Conservation (phyloP, 1,140 invertebrate genomes). For the Drosophila sturtevanti region DNA sequence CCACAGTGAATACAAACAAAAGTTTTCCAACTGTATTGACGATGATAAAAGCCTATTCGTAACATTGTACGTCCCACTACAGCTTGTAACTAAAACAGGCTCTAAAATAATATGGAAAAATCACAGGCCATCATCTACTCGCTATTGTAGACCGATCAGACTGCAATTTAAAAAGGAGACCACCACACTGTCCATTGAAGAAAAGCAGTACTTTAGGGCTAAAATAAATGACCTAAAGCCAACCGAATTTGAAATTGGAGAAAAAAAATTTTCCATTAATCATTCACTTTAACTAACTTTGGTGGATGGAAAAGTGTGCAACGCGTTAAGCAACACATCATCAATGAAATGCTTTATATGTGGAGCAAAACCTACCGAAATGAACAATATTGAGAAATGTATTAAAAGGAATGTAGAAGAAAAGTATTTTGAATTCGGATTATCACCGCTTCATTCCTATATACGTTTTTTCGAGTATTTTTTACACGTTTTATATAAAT, state of each 20-base stretch:
- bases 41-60: constrained; percentile 13
- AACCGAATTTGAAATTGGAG: neutral
- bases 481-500: neutral
- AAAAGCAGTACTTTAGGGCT: neutral
- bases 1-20: too few species aligned
- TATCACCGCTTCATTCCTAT: neutral
- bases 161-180: constrained; percentile 14
- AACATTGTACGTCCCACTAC: constrained; percentile 24
- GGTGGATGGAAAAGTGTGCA: too few species aligned
- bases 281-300: too few species aligned
- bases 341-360: too few species aligned
- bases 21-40: constrained; percentile 15
- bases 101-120: constrained; percentile 29
- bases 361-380: neutral
- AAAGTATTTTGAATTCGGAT: too few species aligned
- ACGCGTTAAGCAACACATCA: too few species aligned
- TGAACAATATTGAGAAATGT: neutral
- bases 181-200: too few species aligned
- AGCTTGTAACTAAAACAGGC: constrained; percentile 19
- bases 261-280: neutral
- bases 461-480: neutral
- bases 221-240: neutral
- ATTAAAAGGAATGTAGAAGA: neutral
- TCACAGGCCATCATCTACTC: constrained; percentile 23
- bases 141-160: constrained; percentile 21